phyloP scores from a whole-genome alignment of 2,797 vertebrate genomes.

The Mycteria americana region DNA sequence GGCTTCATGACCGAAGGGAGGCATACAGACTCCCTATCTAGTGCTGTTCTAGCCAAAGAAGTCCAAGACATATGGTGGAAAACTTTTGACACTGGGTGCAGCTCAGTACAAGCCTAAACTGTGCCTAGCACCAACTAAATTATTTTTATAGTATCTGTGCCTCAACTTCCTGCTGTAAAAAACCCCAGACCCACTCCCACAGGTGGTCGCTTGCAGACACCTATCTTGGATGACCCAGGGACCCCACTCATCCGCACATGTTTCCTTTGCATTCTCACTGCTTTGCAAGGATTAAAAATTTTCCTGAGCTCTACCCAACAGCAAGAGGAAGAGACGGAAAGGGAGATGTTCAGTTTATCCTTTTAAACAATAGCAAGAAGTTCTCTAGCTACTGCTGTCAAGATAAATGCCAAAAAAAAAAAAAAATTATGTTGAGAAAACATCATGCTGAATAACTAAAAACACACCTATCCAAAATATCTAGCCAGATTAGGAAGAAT shows the following conservation, averaged over 20 bases:
- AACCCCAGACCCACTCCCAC: neutral
- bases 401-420: constrained; percentile 16
- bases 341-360: neutral
- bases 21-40: neutral
- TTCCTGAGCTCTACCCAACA: neutral
- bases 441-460: neutral
- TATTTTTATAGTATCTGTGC: neutral
- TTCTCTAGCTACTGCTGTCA: neutral
- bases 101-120: neutral
- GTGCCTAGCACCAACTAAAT: neutral
- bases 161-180: neutral
- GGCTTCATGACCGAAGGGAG: neutral
- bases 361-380: neutral
- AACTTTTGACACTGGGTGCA: neutral
- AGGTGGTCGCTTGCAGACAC: neutral
- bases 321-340: neutral
- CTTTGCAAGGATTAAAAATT: neutral
- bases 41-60: neutral
- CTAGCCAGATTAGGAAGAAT: neutral
- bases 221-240: neutral
- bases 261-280: neutral
- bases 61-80: fast-evolving
- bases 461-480: constrained; percentile 6
- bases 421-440: neutral
- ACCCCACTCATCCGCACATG: neutral